Evolutionary conservation across 2,888 invertebrate genomes (phyloP), one percentile per base, ranked within the genome.

Genomic region (Yponomeuta plumbellus): DNA sequence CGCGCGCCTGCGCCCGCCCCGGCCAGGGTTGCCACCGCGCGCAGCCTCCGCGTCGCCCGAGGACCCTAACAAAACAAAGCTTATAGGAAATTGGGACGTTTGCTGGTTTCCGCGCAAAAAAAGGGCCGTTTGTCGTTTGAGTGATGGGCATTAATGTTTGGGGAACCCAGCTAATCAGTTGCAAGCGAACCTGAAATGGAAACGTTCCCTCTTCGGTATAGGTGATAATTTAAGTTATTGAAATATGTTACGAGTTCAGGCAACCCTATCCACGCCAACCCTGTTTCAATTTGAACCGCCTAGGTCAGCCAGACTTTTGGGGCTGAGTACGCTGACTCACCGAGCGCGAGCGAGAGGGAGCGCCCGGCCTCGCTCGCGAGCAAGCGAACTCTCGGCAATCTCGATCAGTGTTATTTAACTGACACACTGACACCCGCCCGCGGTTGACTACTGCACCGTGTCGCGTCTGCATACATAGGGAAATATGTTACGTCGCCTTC

Each of bases 1-100:
- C n/a, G 66, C 58, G 66, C 63, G 63, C 65, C 34, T 78, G 78
- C 78, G 79, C 73, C 75, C 71, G 65, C 59, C 63, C 58, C 22
- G 59, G 56, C 23, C 21, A 44, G 62, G 21, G 61, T 52, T 61
- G 65, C 59, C 23, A 57, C 44, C 44, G 17, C 44, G 44, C 44
- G 44, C 44, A 52, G 44, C 44, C 44, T 17, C 44, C 44, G 17
- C 13, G 17, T 17, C 44, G 17, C 44, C 44, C 44, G 17, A 17
- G 17, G 44, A 52, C 44, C 44, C 44, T 52, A 52, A 52, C 44
- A 52, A 52, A 52, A 52, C 44, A 52, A 52, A 52, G 44, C 44
- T 52, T 52, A 52, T 52, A 52, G 44, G 44, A 52, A 52, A 52
- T 52, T 52, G 44, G 44, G 44, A 52, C 44, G 44, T 52, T 52